Evolutionary conservation across 2,797 vertebrate species (phyloP).

Genomic region (Xerus rutilus): DNA sequence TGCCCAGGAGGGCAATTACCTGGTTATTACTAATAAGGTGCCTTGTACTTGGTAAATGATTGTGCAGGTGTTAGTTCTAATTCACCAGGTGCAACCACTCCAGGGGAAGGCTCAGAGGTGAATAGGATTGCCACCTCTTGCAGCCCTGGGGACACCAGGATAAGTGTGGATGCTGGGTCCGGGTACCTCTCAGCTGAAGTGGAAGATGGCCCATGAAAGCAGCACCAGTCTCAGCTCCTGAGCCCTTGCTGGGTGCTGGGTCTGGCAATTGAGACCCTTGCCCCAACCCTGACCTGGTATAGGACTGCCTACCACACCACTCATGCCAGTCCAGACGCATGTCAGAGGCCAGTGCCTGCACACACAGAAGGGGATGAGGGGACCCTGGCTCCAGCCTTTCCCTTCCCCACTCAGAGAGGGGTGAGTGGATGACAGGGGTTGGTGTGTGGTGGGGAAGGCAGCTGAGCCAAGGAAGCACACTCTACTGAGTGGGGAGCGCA

Average conservation of each 20-base stretch:
- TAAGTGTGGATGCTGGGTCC: not conserved
- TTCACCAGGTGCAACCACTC: not conserved
- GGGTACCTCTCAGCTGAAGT: not conserved
- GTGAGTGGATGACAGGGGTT: not conserved
- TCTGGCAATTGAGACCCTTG: not conserved
- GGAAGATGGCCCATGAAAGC: not conserved
- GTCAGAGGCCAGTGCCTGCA: not conserved
- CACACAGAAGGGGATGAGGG: not conserved
- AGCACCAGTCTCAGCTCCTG: not conserved
- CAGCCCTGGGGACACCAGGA: not conserved
- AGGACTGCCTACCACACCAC: not conserved
- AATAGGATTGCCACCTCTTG: not conserved
- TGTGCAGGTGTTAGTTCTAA: not conserved
- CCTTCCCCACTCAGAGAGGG: not conserved
- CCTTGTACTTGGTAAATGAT: not conserved
- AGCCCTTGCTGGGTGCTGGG: not conserved
- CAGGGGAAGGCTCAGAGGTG: not conserved
- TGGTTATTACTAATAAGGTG: not conserved
- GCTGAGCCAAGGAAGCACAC: not conserved
- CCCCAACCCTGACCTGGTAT: not conserved
- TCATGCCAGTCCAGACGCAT: not conserved
- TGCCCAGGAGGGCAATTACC: constrained; percentile 17
- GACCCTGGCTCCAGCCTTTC: not conserved
- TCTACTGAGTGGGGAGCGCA: not conserved
- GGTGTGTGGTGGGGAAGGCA: not conserved